Evolutionary conservation across 1,140 invertebrate genomes (phyloP).

Genomic region (Acromyrmex charruanus): DNA sequence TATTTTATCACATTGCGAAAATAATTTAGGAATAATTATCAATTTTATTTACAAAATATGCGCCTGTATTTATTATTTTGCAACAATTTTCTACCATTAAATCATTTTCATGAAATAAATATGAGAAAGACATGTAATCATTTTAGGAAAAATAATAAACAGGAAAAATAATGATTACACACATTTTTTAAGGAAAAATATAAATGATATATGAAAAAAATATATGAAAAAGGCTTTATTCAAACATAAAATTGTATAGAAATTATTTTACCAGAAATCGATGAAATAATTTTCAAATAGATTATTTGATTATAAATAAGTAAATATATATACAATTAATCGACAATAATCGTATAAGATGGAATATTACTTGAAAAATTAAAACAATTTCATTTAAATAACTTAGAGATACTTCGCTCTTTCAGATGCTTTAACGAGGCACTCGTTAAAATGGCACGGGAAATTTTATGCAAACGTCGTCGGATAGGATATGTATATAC

Average conservation of each 20-base stretch:
- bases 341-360: background rate
- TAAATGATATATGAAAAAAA: background rate
- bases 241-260: background rate
- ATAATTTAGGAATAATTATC: background rate
- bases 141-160: background rate
- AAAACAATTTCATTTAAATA: slow-evolving; percentile 12
- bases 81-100: background rate
- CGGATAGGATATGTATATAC: background rate
- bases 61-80: background rate
- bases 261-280: background rate
- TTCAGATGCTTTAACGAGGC: slow-evolving; percentile 17
- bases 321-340: too few species aligned
- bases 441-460: slow-evolving; percentile 36
- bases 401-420: background rate
- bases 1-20: background rate
- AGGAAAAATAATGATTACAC: background rate
- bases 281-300: background rate
- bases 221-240: background rate
- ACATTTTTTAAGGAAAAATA: background rate
- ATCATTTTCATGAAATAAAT: background rate
- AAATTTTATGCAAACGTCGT: slow-evolving; percentile 63
- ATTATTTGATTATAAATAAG: background rate
- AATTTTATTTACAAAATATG: too few species aligned
- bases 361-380: background rate
- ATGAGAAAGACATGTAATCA: background rate